phyloP scores from a whole-genome alignment of 2,888 invertebrate genomes.

The Plusia festucae region DNA sequence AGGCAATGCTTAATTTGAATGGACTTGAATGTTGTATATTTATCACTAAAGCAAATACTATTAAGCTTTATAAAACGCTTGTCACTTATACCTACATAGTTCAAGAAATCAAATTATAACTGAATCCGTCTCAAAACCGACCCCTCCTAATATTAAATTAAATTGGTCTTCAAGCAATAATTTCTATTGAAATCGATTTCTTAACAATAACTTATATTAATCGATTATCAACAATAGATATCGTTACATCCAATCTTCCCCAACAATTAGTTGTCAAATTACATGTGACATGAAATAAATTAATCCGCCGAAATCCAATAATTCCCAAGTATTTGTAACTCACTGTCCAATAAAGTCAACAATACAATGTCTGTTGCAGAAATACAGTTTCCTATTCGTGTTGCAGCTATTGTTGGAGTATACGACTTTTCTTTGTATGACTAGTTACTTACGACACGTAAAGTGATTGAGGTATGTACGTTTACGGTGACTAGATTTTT shows the following conservation, averaged over 20 bases:
- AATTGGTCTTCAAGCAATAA: slow-evolving; percentile 8
- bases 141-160: slow-evolving; percentile 11
- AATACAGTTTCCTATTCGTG: slow-evolving; percentile 45
- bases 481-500: no score
- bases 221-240: slow-evolving; percentile 24
- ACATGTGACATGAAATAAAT: slow-evolving; percentile 52
- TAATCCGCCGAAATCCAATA: slow-evolving; percentile 55
- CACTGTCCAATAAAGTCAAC: slow-evolving; percentile 48
- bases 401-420: slow-evolving; percentile 12
- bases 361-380: slow-evolving; percentile 52
- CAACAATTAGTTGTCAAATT: slow-evolving; percentile 50
- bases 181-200: slow-evolving; percentile 21
- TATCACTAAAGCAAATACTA: background rate
- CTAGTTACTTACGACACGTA: background rate
- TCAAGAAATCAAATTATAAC: background rate
- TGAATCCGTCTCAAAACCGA: background rate
- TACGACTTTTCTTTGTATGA: background rate
- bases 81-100: background rate
- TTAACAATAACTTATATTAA: slow-evolving; percentile 13
- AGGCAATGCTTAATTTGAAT: no score
- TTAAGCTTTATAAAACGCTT: background rate
- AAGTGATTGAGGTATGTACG: no score
- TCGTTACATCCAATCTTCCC: slow-evolving; percentile 36
- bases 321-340: slow-evolving; percentile 43
- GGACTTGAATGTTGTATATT: background rate